Evolutionary conservation across 2,113 vertebrate genomes (phyloP), one percentile per base, ranked within the genome.

Genomic region (Seriola quinqueradiata): DNA sequence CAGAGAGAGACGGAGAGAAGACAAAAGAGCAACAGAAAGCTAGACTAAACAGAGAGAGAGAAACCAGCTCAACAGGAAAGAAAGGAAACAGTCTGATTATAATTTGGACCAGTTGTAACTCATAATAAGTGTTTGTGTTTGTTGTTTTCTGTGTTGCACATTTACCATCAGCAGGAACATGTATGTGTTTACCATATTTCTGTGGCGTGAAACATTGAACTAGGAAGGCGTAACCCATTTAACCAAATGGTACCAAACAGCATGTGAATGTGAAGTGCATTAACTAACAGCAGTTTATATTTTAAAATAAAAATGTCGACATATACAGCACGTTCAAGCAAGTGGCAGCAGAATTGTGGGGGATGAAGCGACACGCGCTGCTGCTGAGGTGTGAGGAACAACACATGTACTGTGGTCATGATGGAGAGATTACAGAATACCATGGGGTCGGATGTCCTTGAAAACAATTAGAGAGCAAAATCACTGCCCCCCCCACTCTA

Each of bases 361-460:
- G 21, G 25, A 57, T 72, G 1, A 52, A 60, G 23, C 0, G 52
- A 48, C 23, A 48, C 9, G 54, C 12, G 55, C 32, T 19, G 63
- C 40, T 42, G 55, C n/a, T 17, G 63, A 78, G 61, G 19, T 68
- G 63, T 50, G 38, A 79, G 69, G 17, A 40, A 17, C 10, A 64
- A 69, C 59, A 65, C 50, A 58, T 64, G 67, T 34, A 23, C 11
- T 16, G 32, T 40, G 40, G 4, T 74, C 32, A 70, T 32, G 77
- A 91, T 68, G 52, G 61, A 80, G 44, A 72, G 65, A 69, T 84
- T 70, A 82, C 34, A 82, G 57, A 25, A 16, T 42, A n/a, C 48
- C 16, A 61, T 73, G 32, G 72, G 79, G 66, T 17, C 19, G 40
- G 40, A 71, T 70, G 91, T 68, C 91, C 90, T 92, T 91, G 90